A percentile compares a stretch with the other conserved stretches of the same genome.
phyloP scores from a whole-genome alignment of 2,113 vertebrate species.

The Gambusia holbrooki region DNA sequence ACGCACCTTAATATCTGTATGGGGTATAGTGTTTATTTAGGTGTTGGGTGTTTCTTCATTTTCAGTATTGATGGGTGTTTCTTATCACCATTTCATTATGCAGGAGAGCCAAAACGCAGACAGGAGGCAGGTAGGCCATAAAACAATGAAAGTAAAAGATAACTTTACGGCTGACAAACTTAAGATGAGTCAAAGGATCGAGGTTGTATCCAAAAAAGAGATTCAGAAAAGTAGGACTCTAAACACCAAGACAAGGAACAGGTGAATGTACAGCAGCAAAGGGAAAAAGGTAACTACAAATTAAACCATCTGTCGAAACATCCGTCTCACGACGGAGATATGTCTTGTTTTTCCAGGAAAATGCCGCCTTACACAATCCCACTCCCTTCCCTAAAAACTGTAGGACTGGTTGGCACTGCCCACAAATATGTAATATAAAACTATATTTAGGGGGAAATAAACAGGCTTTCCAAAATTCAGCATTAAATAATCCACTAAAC shows the following conservation, averaged over 20 bases:
- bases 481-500: background rate
- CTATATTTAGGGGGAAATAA: background rate
- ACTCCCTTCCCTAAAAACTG: background rate
- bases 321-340: too few relatives aligned
- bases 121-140: background rate
- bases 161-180: background rate
- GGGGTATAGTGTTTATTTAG: constrained; percentile 16
- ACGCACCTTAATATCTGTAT: constrained; percentile 71
- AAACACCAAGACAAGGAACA: too few relatives aligned
- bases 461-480: background rate
- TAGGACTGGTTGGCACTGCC: too few relatives aligned
- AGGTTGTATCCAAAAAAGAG: too few relatives aligned
- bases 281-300: too few relatives aligned
- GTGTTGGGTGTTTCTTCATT: background rate
- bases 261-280: too few relatives aligned
- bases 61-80: background rate
- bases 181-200: too few relatives aligned
- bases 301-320: too few relatives aligned
- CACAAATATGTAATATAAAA: too few relatives aligned
- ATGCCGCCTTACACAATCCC: background rate
- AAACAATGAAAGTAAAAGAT: background rate
- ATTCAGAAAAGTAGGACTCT: too few relatives aligned
- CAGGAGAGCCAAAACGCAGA: background rate
- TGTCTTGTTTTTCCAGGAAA: background rate
- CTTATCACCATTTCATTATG: background rate